These are phyloP conservation scores for Dorcus hopei DNA, from an alignment of 2,888 invertebrate species.

Conservation along the genomic window DNA sequence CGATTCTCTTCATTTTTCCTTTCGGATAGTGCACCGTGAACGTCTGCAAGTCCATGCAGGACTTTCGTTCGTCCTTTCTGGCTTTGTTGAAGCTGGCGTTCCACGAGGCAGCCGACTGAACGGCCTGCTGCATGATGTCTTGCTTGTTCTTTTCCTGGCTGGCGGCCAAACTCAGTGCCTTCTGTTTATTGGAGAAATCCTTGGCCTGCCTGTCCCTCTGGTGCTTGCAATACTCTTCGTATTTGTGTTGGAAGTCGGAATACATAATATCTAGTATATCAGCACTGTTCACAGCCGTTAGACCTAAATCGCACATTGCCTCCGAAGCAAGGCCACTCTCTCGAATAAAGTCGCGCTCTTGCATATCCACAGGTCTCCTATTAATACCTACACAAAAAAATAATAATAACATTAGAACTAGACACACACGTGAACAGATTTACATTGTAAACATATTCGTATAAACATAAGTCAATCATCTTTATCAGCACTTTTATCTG, in stretches of 20 bases:
- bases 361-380: conserved; percentile 81
- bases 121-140: conserved; percentile 77
- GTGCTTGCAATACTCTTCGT: conserved; percentile 81
- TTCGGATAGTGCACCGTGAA: conserved; percentile 78
- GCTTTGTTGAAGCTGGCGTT: conserved; percentile 80
- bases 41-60: conserved; percentile 90
- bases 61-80: conserved; percentile 72
- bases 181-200: conserved; percentile 66
- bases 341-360: conserved; percentile 85
- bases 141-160: conserved; percentile 54
- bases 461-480: not conserved
- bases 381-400: conserved; percentile 31
- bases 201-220: conserved; percentile 67
- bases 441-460: not conserved
- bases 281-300: conserved; percentile 87
- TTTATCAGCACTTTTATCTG: too few relatives aligned
- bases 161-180: conserved; percentile 58
- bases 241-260: conserved; percentile 91
- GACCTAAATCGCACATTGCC: conserved; percentile 87
- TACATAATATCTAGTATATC: conserved; percentile 96
- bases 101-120: conserved; percentile 84
- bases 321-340: conserved; percentile 78
- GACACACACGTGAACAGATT: not conserved
- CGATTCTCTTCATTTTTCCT: conserved; percentile 47
- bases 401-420: not conserved